Evolutionary conservation across 2,113 vertebrate genomes (phyloP).

Genomic region (Caranx melampygus): DNA sequence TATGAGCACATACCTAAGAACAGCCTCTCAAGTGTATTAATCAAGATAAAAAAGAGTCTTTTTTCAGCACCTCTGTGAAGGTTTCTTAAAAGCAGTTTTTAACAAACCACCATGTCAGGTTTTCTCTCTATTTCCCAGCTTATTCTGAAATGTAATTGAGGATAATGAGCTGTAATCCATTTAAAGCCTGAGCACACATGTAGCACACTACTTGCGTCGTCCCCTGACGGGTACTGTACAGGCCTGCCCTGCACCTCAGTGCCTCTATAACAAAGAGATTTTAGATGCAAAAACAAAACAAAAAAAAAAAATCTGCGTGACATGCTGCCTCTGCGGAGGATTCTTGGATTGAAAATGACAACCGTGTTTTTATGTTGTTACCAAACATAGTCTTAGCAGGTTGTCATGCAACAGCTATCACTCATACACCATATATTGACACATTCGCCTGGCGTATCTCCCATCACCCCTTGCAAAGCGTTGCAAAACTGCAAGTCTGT

Average conservation of each 20-base stretch:
- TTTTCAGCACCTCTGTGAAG: slow-evolving; percentile 53
- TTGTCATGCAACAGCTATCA: slow-evolving; percentile 38
- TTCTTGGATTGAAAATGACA: slow-evolving; percentile 22
- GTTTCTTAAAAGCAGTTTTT: slow-evolving; percentile 54
- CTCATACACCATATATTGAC: slow-evolving; percentile 44
- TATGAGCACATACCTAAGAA: slow-evolving; percentile 14
- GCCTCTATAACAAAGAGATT: slow-evolving; percentile 16
- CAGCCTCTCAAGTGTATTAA: slow-evolving; percentile 62
- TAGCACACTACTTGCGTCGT: slow-evolving; percentile 1
- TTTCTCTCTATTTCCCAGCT: slow-evolving; percentile 47
- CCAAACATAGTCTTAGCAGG: slow-evolving; percentile 14
- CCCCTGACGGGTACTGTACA: slow-evolving; percentile 50
- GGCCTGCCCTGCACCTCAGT: slow-evolving; percentile 25
- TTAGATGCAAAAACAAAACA: slow-evolving; percentile 6
- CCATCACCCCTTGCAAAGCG: slow-evolving; percentile 51
- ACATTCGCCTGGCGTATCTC: slow-evolving; percentile 45
- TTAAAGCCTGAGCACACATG: slow-evolving; percentile 65
- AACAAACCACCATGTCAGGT: slow-evolving; percentile 51
- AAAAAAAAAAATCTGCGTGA: neutral
- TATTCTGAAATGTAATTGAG: slow-evolving; percentile 71
- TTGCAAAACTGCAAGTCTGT: slow-evolving; percentile 66
- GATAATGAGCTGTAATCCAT: slow-evolving; percentile 80
- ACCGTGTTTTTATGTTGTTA: neutral
- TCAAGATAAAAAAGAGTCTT: slow-evolving; percentile 51
- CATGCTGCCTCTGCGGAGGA: neutral